Evolutionary conservation across 2,797 vertebrate genomes (phyloP).

Genomic region (Morus bassanus): DNA sequence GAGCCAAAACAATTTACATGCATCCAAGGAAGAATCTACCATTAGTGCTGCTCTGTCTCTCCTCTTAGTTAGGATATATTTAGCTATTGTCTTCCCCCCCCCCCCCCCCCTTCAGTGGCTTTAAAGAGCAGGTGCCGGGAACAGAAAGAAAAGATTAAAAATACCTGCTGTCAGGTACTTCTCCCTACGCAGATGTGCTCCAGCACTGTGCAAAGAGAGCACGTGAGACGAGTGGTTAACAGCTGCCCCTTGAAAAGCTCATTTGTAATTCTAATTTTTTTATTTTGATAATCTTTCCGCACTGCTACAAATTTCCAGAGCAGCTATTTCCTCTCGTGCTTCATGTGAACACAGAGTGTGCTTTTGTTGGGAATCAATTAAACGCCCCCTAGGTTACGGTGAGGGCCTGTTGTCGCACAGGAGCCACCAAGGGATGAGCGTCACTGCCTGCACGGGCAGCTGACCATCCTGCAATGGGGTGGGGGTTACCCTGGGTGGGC

Average conservation of each 20-base stretch:
- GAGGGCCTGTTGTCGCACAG: not conserved
- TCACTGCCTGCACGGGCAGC: not conserved
- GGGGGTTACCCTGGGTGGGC: not conserved
- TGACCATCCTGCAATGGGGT: not conserved
- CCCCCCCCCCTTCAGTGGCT: not conserved
- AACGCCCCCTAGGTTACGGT: not conserved
- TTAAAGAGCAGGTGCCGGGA: slow-evolving; percentile 39
- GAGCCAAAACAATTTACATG: slow-evolving; percentile 41
- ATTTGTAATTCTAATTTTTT: slow-evolving; percentile 66
- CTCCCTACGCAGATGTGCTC: not conserved
- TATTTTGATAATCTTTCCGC: slow-evolving; percentile 30
- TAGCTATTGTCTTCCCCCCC: not conserved
- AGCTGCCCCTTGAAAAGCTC: slow-evolving; percentile 56
- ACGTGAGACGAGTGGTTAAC: slow-evolving; percentile 4
- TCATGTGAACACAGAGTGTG: not conserved
- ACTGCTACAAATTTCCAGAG: slow-evolving; percentile 3
- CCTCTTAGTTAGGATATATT: slow-evolving; percentile 47
- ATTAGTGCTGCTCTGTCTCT: slow-evolving; percentile 38
- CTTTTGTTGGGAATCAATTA: slow-evolving; percentile 10
- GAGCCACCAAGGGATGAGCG: not conserved
- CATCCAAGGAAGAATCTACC: slow-evolving; percentile 39
- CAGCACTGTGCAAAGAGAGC: not conserved
- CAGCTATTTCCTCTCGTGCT: slow-evolving; percentile 44
- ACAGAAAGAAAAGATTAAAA: slow-evolving; percentile 37
- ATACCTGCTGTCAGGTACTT: slow-evolving; percentile 28